Base-by-base conservation (phyloP, 1,140 invertebrate genomes). In the Cataglyphis hispanica region DNA sequence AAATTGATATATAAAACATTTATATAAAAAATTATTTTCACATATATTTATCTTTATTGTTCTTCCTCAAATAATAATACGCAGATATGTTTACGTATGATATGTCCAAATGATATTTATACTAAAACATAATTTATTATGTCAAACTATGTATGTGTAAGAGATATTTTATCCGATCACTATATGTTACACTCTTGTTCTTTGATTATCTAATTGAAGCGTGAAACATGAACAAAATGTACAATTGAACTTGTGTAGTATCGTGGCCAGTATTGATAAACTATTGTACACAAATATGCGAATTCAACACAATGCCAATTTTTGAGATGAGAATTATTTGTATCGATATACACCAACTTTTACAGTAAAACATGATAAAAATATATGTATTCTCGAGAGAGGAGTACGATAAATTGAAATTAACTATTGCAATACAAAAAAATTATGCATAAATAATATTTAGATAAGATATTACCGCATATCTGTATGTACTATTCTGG, bases 31-130 rank as follows among this genome's bases (percentile, higher is more conserved):
- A 76, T 87, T 89, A 89, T 87, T 89, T 90, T 89, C 64, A 75
- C 75, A 76, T 37, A 64, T 81, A 89, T 89, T 75, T 83, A 76
- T 50, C 77, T 89, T 86, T 75, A 90, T 87, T 90, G 88, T 74
- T 90, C 86, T 90, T 90, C 89, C 86, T 88, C 76, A 67, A 31
- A 85, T 90, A 90, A 77, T 89, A 75, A 81, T 84, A 74, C 10
- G 31, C 58, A 83, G 72, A 77, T 85, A 60, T 10, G 61, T 87
- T 90, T 89, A n/a, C n/a, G 75, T 90, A 84, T 43, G 31, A 22
- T 69, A 78, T 76, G 46, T 87, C 50, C 67, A 74, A 89, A 90
- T 67, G 63, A 80, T 90, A 90, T 84, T 90, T 85, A 76, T 90
- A 90, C 70, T 78, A 87, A 87, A 63, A 78, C 74, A 40, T 46